Base-by-base conservation (phyloP, 2,888 invertebrate genomes). In the Drosophila dives region DNA sequence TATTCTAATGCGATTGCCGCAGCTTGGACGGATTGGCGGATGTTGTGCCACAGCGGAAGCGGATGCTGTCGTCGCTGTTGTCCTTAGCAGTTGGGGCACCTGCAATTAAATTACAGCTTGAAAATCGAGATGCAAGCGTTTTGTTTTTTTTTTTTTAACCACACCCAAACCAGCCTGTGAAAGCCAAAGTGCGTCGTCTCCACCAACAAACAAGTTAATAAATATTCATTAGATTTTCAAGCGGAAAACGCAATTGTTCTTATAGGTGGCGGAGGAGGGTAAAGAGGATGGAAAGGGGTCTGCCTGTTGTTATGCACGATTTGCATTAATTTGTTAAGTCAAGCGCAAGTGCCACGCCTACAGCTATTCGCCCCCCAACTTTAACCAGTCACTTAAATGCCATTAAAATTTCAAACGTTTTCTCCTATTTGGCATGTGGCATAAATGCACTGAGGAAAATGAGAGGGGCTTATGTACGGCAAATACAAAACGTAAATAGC, bases 271-370 rank as follows among this genome's bases (percentile, higher is more conserved):
- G 34, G 3, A 2, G n/a, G 32, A 32, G 66, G 20, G 36, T 2
- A 4, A 20, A 45, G 2, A n/a, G 50, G 17, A 4, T 49, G 38
- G n/a, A n/a, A 10, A 2, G 49, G 50, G 38, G 40, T 20, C 11
- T 34, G 58, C 26, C 55, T 72, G 64, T 77, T 80, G 59, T 72
- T 66, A 26, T n/a, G 69, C 71, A 64, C 72, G 71, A 90, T 89
- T 89, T 89, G 89, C 89, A 90, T 87, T 87, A 87, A 87, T 87
- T 87, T 90, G 87, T 90, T 89, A 90, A 90, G 86, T 89, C 87
- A 90, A 89, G 87, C 89, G 87, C 76, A 74, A 83, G 49, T 72
- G 70, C 72, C 83, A 80, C 77, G 83, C 83, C 81, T 33, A 67
- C 33, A 48, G 11, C 42, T 3, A 26, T 36, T 26, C 36, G 23